phyloP scores from a whole-genome alignment of 2,113 vertebrate species.

The Ailurus styani region DNA sequence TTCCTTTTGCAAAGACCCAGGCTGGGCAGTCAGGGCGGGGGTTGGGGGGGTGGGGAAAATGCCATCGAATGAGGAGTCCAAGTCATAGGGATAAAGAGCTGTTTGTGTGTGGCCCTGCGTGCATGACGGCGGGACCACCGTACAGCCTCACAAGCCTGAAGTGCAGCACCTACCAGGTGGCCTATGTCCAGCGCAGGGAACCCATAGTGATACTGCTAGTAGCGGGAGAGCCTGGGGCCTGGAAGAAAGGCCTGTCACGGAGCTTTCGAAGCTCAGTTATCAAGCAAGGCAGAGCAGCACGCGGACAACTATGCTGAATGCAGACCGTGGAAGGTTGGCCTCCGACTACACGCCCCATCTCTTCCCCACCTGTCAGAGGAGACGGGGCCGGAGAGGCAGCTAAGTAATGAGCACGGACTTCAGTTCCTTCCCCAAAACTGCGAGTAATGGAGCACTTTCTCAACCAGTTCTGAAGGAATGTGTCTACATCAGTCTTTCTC shows the following conservation, averaged over 20 bases:
- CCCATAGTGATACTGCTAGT: background rate
- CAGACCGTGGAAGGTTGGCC: background rate
- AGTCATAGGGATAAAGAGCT: background rate
- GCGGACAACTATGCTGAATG: background rate
- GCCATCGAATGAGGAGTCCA: background rate
- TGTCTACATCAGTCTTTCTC: background rate
- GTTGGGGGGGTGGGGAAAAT: background rate
- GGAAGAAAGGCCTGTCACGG: background rate
- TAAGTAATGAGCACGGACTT: background rate
- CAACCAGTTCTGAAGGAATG: background rate
- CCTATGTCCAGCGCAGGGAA: background rate
- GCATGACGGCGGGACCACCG: background rate
- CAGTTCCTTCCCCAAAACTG: background rate
- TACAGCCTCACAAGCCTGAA: background rate
- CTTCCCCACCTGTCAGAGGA: background rate
- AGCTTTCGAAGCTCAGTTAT: background rate
- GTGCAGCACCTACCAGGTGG: background rate
- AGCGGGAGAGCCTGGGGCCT: background rate
- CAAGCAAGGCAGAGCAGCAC: background rate
- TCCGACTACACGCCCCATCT: background rate
- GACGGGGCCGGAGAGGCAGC: background rate
- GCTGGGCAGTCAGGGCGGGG: background rate
- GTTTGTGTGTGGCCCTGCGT: background rate
- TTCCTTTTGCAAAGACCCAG: background rate
- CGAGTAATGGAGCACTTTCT: background rate